These are phyloP conservation scores for Oncorhynchus nerka DNA, from an alignment of 2,113 vertebrate species.

Conservation along the genomic window DNA sequence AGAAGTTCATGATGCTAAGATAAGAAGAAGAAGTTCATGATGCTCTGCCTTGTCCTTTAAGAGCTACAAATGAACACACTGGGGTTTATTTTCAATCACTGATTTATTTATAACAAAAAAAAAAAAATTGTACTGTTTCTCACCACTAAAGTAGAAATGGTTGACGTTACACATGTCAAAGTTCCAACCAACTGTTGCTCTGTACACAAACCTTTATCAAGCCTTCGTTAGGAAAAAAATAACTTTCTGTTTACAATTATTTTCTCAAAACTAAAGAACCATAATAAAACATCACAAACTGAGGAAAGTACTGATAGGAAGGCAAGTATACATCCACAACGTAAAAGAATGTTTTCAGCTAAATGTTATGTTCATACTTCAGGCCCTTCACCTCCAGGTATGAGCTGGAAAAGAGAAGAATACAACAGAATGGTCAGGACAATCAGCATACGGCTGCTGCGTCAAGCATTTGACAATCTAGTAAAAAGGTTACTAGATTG, in stretches of 20 bases:
- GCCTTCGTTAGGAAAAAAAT: not conserved
- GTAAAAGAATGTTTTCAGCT: not conserved
- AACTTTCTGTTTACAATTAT: conserved; percentile 33
- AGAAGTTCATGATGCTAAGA: too few species aligned
- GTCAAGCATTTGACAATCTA: too few species aligned
- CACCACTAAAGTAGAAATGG: not conserved
- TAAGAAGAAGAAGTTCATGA: too few species aligned
- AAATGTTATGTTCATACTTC: conserved; percentile 79
- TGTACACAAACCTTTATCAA: conserved; percentile 6
- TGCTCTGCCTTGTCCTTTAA: not conserved
- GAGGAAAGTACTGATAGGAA: conserved; percentile 14
- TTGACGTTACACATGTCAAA: not conserved
- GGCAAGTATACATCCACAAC: not conserved
- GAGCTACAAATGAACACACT: not conserved
- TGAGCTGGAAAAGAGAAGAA: conserved; percentile 74
- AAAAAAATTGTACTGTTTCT: not conserved
- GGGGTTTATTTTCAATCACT: not conserved
- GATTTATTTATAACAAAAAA: conserved; percentile 44
- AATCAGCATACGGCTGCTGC: too few species aligned
- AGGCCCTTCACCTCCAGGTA: conserved; percentile 97
- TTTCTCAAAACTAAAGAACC: conserved; percentile 13
- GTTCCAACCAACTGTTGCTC: not conserved
- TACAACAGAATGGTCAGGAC: conserved; percentile 26
- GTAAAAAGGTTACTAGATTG: too few species aligned
- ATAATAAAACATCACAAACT: not conserved